Evolutionary conservation across 2,113 vertebrate genomes (phyloP).

Genomic region (Platycercus adscitus): DNA sequence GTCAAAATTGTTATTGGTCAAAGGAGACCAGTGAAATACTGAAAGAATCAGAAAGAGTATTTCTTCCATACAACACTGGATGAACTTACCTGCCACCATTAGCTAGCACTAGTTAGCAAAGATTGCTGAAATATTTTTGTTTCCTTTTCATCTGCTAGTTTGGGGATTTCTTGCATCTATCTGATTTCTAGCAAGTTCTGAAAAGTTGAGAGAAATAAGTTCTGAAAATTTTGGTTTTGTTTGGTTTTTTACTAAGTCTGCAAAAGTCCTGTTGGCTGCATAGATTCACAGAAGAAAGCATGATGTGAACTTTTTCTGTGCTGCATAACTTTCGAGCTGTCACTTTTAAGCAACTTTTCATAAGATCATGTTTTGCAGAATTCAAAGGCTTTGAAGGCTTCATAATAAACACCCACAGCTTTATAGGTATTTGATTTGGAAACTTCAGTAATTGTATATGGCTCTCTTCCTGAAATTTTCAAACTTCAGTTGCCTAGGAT

Average conservation of each 20-base stretch:
- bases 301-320: neutral
- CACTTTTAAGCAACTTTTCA: neutral
- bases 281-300: neutral
- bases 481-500: neutral
- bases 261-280: neutral
- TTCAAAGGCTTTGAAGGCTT: neutral
- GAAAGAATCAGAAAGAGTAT: neutral
- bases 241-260: neutral
- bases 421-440: conserved; percentile 3
- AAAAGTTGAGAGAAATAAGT: neutral
- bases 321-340: neutral
- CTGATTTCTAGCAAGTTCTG: neutral
- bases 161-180: neutral
- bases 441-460: neutral
- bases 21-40: neutral
- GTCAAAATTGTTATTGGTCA: neutral
- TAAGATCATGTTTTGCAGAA: neutral
- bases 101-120: neutral
- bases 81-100: neutral
- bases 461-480: neutral
- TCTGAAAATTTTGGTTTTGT: neutral
- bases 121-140: neutral
- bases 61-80: neutral
- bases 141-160: neutral
- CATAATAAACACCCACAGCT: neutral